phyloP scores from a whole-genome alignment of 2,888 invertebrate species.

The Nematopogon swammerdamellus region DNA sequence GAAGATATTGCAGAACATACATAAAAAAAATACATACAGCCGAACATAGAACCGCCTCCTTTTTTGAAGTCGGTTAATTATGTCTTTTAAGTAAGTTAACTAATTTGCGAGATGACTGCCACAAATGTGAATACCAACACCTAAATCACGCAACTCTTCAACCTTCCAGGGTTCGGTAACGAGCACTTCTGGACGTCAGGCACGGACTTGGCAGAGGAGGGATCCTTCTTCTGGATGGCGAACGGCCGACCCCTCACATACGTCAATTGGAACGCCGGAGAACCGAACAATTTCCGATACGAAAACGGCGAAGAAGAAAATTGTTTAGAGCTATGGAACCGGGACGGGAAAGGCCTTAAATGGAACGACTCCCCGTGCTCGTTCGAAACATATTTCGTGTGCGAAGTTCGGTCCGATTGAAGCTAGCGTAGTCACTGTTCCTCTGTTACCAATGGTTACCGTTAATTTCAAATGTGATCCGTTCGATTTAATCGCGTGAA shows the following conservation, averaged over 20 bases:
- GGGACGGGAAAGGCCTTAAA: slow-evolving; percentile 87
- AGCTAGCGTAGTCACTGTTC: slow-evolving; percentile 4
- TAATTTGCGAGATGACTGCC: too few species aligned
- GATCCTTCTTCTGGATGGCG: slow-evolving; percentile 92
- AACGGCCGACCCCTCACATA: slow-evolving; percentile 85
- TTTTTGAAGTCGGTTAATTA: too few species aligned
- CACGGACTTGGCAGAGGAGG: slow-evolving; percentile 88
- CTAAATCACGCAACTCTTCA: too few species aligned
- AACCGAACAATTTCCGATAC: slow-evolving; percentile 90
- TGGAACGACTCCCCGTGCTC: slow-evolving; percentile 95
- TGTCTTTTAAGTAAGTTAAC: too few species aligned
- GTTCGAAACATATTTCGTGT: slow-evolving; percentile 89
- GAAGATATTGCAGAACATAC: too few species aligned
- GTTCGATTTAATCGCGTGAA: too few species aligned
- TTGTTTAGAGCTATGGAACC: slow-evolving; percentile 86
- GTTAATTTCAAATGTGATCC: not conserved
- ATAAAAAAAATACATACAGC: too few species aligned
- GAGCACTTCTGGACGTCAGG: slow-evolving; percentile 95
- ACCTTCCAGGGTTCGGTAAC: slow-evolving; percentile 74
- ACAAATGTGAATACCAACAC: too few species aligned
- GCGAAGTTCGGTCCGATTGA: slow-evolving; percentile 70
- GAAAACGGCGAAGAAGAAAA: slow-evolving; percentile 93
- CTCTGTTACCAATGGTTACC: not conserved
- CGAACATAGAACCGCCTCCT: too few species aligned
- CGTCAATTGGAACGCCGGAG: slow-evolving; percentile 92